These are phyloP conservation scores for Spilarctia lutea DNA, from an alignment of 2,888 invertebrate species.

Conservation along the genomic window DNA sequence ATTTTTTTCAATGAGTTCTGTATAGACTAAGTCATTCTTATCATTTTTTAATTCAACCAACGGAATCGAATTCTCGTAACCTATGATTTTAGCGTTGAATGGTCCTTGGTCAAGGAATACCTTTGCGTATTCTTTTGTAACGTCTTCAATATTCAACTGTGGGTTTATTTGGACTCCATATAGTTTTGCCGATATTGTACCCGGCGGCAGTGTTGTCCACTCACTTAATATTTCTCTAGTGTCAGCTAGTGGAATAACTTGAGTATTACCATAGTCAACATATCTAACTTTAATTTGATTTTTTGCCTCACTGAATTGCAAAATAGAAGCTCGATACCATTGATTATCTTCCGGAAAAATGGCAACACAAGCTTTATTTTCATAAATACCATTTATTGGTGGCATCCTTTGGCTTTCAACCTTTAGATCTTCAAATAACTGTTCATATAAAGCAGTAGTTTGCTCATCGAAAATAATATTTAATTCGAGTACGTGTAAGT, in stretches of 20 bases:
- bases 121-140: conserved; percentile 64
- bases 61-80: conserved; percentile 52
- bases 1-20: conserved; percentile 64
- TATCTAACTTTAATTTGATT: conserved; percentile 87
- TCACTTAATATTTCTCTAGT: conserved; percentile 82
- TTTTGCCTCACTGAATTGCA: conserved; percentile 76
- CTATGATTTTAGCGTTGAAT: conserved; percentile 68
- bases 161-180: conserved; percentile 71
- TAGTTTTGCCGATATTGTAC: conserved; percentile 81
- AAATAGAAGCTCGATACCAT: conserved; percentile 91
- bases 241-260: conserved; percentile 77
- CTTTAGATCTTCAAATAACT: conserved; percentile 84
- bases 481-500: conserved; percentile 67
- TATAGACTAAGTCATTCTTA: conserved; percentile 63
- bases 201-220: conserved; percentile 83
- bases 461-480: conserved; percentile 73
- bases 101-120: conserved; percentile 71
- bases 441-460: conserved; percentile 74
- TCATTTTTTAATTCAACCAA: conserved; percentile 70
- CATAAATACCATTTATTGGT: conserved; percentile 74
- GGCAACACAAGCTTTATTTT: conserved; percentile 88
- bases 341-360: conserved; percentile 86
- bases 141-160: conserved; percentile 59
- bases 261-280: conserved; percentile 92
- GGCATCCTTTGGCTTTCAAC: conserved; percentile 72